Conservation (phyloP, 2,888 invertebrate genomes). For the Phengaris arion region DNA sequence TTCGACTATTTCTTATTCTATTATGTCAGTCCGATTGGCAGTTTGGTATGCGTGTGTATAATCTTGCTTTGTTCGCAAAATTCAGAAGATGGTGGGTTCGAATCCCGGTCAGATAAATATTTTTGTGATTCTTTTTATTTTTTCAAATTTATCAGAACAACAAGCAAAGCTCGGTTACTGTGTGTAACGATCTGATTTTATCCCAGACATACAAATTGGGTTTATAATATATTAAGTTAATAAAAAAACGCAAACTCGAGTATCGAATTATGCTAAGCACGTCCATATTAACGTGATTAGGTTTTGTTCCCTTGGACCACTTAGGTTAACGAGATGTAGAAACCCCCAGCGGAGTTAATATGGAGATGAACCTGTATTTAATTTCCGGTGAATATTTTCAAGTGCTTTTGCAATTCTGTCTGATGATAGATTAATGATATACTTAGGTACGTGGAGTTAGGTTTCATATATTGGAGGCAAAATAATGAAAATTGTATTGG, state of each 20-base stretch:
- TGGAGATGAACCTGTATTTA: conserved; percentile 39
- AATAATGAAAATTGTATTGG: too few species aligned
- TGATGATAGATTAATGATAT: background rate
- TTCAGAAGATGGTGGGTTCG: too few species aligned
- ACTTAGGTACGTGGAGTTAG: background rate
- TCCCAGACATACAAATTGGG: too few species aligned
- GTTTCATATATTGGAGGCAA: background rate
- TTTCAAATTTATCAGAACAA: too few species aligned
- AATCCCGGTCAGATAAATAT: too few species aligned
- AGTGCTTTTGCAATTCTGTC: conserved; percentile 17
- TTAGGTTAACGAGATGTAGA: conserved; percentile 58
- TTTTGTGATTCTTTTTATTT: too few species aligned
- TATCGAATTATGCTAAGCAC: conserved; percentile 42
- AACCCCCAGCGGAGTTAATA: conserved; percentile 54
- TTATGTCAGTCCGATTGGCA: too few species aligned
- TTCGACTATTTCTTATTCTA: too few species aligned
- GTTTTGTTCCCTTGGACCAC: conserved; percentile 54
- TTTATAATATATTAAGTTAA: background rate
- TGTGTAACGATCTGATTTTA: too few species aligned
- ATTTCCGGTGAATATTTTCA: conserved; percentile 32
- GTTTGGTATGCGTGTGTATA: too few species aligned
- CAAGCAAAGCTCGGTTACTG: too few species aligned
- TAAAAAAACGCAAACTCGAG: conserved; percentile 26
- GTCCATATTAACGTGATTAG: conserved; percentile 55
- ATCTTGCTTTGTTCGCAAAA: too few species aligned